Evolutionary conservation across 2,888 invertebrate species (phyloP), one percentile per base, ranked within the genome.

Genomic region (Chorisops tibialis): DNA sequence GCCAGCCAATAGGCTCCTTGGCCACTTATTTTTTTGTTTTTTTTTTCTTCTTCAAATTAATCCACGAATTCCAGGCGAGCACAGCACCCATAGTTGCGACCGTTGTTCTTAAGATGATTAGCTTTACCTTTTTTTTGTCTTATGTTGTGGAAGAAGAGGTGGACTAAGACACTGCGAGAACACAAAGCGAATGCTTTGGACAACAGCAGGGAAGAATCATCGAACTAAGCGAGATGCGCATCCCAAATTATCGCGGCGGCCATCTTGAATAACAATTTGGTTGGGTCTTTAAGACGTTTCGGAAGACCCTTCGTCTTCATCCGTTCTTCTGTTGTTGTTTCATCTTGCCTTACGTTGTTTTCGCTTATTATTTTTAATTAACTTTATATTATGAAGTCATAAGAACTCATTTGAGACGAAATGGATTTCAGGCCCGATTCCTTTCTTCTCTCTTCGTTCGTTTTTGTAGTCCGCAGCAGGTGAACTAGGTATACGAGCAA

Each of bases 71-170:
- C 18, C 43, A 43, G 45, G 43, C 56, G 45, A 19, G 43, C 12
- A 45, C 43, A 24, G 43, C 43, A 30, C 30, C 45, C 43, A 30
- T 30, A 12, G 43, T 43, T 24, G 7, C 14, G 19, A 41, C 22
- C 24, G 41, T 56, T 56, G 43, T 56, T 56, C 56, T 56, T 43
- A 45, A 56, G 56, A 30, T 30, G 56, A 56, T 45, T 56, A 56
- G 56, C n/a, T n/a, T n/a, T n/a, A n/a, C n/a, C n/a, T n/a, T n/a
- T n/a, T n/a, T n/a, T n/a, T n/a, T n/a, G n/a, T n/a, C n/a, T n/a
- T n/a, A n/a, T n/a, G n/a, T n/a, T n/a, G n/a, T n/a, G n/a, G n/a
- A n/a, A n/a, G n/a, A n/a, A 56, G 30, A 56, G 35, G 56, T 43
- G 43, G 43, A 56, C 43, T 43, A 56, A 56, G 56, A 56, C 43